A percentile compares a stretch with the other conserved stretches of the same genome.
Evolutionary conservation across 2,888 invertebrate species (phyloP).

Genomic region (Stomorhina lunata): DNA sequence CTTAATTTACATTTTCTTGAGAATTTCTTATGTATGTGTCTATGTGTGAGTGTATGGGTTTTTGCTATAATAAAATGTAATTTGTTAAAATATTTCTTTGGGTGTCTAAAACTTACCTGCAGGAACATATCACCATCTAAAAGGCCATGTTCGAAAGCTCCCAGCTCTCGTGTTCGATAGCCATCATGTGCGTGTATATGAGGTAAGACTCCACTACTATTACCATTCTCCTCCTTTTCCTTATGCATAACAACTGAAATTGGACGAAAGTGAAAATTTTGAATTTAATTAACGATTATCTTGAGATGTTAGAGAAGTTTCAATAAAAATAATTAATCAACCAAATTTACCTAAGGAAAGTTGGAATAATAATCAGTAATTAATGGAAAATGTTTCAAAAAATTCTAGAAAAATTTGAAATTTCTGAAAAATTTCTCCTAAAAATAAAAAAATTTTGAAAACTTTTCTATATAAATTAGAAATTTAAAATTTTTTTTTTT

Average conservation of each 20-base stretch:
- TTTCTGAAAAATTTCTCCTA: too few species aligned
- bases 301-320: background rate
- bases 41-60: background rate
- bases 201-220: conserved; percentile 81
- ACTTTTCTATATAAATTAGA: too few species aligned
- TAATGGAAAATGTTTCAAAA: conserved; percentile 22
- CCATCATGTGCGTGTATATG: conserved; percentile 84
- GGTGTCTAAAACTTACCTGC: conserved; percentile 92
- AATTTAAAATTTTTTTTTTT: too few species aligned
- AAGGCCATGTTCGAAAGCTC: conserved; percentile 93
- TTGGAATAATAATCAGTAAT: conserved; percentile 7
- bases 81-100: background rate
- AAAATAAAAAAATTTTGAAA: too few species aligned
- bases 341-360: too few species aligned
- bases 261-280: conserved; percentile 77
- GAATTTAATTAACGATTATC: too few species aligned
- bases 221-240: conserved; percentile 92
- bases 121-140: conserved; percentile 97
- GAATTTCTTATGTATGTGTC: background rate
- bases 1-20: background rate
- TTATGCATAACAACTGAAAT: conserved; percentile 95
- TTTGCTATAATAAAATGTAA: background rate
- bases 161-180: conserved; percentile 86
- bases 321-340: conserved; percentile 22
- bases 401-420: too few species aligned